Base-by-base conservation (phyloP, 2,113 vertebrate genomes). In the Poeciliopsis turrubarensis region DNA sequence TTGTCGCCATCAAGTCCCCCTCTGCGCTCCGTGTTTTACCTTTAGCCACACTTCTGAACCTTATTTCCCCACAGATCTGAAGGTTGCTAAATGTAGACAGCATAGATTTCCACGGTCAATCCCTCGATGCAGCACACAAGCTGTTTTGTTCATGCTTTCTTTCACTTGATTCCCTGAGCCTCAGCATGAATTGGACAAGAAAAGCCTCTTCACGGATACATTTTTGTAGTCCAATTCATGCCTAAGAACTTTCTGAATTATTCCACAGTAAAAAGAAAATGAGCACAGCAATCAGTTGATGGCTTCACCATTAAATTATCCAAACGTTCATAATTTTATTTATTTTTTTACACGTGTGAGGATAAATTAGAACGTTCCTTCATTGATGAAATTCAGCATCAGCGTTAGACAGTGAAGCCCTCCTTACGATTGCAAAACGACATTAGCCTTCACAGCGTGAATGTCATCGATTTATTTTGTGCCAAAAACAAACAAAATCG, bases 321-420 rank as follows among this genome's bases (percentile, higher is more conserved):
- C 14, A 7, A 47, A 15, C 44, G 10, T 37, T 37, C 34, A 37
- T 37, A 19, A 7, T 32, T 32, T 31, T 31, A 5, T 31, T 44
- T 15, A 1, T 19, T 47, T 47, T 47, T 19, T 41, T 14, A 19
- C 17, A 6, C 44, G 44, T 15, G 14, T 57, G 22, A n/a, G 8
- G 51, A n/a, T 57, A n/a, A 57, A n/a, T 57, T 25, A 3, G 11
- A 30, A 2, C 8, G 31, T 27, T 27, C 26, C 66, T 19, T 78
- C 90, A 91, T 91, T 91, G 90, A 91, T 84, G 82, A 86, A 89
- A 88, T 68, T 44, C 72, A 68, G 72, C 84, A 86, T 69, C 79
- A 27, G 77, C 71, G 41, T 78, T 83, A 89, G 86, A 81, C 54
- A 6, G 30, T 66, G 62, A 51, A 70, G 80, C 81, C 5, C 79